These are phyloP conservation scores for Zoanthus solanderi DNA, from an alignment of 92 coral and sea anemone species.

Conservation along the genomic window DNA sequence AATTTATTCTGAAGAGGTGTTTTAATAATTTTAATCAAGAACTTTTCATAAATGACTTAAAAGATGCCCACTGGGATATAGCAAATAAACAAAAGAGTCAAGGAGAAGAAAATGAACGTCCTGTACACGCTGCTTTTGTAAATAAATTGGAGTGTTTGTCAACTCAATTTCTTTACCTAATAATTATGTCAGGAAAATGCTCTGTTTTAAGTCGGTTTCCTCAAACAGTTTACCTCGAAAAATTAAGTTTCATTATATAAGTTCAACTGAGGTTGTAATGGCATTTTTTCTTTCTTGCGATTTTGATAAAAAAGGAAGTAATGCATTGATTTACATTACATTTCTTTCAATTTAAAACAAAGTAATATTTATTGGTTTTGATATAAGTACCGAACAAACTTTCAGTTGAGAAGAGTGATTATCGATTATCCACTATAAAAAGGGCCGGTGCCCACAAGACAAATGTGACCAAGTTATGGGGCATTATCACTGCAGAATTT, in stretches of 20 bases:
- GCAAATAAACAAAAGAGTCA: not conserved
- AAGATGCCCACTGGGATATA: not conserved
- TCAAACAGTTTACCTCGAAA: not conserved
- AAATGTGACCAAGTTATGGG: conserved; percentile 3
- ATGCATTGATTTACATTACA: conserved; percentile 1
- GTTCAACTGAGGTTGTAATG: not conserved
- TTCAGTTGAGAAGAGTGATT: not conserved
- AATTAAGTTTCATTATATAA: not conserved
- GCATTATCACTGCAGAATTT: not conserved
- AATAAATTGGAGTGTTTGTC: not conserved
- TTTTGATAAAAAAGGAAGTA: not conserved
- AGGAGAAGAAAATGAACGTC: not conserved
- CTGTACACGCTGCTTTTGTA: not conserved
- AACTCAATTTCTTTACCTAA: not conserved
- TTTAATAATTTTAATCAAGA: too few species aligned
- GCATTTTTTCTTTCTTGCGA: not conserved
- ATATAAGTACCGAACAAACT: not conserved
- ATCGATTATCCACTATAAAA: not conserved
- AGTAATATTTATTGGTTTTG: not conserved
- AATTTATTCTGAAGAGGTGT: too few species aligned
- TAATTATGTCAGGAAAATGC: not conserved
- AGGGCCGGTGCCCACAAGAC: not conserved
- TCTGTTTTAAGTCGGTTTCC: not conserved
- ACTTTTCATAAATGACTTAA: too few species aligned
- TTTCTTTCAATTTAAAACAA: not conserved